Base-by-base conservation (phyloP, 2,888 invertebrate genomes). In the Caenorhabditis virilis region DNA sequence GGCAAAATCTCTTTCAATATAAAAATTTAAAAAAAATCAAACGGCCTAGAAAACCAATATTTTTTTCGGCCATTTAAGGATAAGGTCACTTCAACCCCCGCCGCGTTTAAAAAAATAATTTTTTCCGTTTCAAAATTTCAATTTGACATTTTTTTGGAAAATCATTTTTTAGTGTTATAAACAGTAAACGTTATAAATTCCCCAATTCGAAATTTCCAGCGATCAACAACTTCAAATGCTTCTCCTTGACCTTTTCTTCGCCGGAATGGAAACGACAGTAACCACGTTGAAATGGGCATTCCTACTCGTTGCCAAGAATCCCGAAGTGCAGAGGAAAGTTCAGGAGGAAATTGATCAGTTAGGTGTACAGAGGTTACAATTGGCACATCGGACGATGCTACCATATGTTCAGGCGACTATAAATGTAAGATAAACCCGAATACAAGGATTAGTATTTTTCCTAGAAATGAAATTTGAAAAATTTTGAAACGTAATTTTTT, bases 281-380 rank as follows among this genome's bases (percentile, higher is more conserved):
- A 82, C 80, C 16, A 82, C 82, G 5, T 69, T 79, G 23, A 81
- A 81, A 65, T 82, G 82, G 82, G 82, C 77, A 13, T 72, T 82
- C 39, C 54, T 82, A 3, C 51, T 80, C 47, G 62, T 78, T 39
- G 72, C 77, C 25, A 48, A 57, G 11, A 55, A 72, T 42, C 62
- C 42, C 9, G 41, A 57, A 33, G 59, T 72, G 5, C 69, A 72
- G 43, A 6, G 22, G 27, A 55, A 46, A 51, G 59, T 78, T 23
- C 79, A 79, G 43, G 51, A 49, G 1, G 81, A 82, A 43, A 41
- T 81, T 36, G 78, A 80, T 52, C 39, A 22, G 9, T 36, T 66
- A 18, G 57, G 56, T 25, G 26, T 25, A 11, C 51, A 50, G 23
- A 33, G 53, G 36, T 65, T 81, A n/a, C 57, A 68, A 23, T 42